Evolutionary conservation across 1,140 invertebrate genomes (phyloP).

Genomic region (Brachionus rubens): DNA sequence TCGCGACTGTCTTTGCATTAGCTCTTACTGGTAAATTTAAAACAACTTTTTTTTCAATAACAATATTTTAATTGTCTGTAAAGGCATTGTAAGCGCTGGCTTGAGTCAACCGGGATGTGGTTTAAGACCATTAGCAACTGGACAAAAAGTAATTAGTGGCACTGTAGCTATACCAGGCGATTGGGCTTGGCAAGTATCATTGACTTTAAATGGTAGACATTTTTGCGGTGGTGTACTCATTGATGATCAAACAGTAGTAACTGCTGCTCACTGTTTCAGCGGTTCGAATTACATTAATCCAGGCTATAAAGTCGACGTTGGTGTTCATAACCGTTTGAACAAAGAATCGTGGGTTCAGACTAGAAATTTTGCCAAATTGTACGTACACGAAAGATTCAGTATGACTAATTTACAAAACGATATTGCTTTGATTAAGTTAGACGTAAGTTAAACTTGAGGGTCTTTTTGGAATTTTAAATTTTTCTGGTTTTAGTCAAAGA

Average conservation of each 20-base stretch:
- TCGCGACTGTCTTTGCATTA: background rate
- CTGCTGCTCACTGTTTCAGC: constrained; percentile 42
- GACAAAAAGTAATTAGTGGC: constrained; percentile 29
- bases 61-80: no score
- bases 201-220: constrained; percentile 28
- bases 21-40: background rate
- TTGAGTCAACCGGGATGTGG: constrained; percentile 28
- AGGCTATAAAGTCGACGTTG: background rate
- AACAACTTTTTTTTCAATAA: background rate
- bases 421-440: constrained; percentile 36
- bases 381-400: constrained; percentile 31
- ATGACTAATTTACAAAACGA: constrained; percentile 18
- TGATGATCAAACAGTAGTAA: constrained; percentile 5
- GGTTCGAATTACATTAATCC: constrained; percentile 6
- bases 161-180: constrained; percentile 33
- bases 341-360: constrained; percentile 40
- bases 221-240: constrained; percentile 43
- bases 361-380: constrained; percentile 16
- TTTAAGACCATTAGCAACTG: background rate
- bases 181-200: constrained; percentile 43
- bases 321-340: constrained; percentile 10
- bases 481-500: background rate
- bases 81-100: background rate
- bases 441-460: background rate
- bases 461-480: background rate